Conservation (phyloP, 1,140 invertebrate species). For the Hycleus cichorii region DNA sequence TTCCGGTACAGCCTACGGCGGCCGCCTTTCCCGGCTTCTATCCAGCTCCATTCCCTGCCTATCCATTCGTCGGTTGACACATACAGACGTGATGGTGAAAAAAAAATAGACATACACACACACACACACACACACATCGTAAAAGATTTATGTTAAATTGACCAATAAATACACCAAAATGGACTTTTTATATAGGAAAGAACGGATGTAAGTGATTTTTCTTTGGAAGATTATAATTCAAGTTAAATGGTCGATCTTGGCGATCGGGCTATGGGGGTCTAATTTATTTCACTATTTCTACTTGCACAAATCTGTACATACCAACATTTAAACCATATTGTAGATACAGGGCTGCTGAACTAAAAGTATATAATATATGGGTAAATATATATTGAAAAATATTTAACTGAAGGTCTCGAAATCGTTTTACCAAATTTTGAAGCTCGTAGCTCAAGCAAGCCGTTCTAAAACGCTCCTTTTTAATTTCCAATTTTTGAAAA, state of each 20-base stretch:
- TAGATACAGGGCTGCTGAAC: too few relatives aligned
- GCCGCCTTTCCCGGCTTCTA: conserved; percentile 64
- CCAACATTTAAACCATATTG: too few relatives aligned
- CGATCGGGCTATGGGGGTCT: too few relatives aligned
- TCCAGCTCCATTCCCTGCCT: conserved; percentile 65
- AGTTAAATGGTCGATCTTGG: background rate
- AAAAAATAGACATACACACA: background rate
- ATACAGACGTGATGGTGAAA: background rate
- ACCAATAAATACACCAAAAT: background rate
- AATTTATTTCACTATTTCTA: too few relatives aligned
- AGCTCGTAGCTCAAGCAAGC: too few relatives aligned
- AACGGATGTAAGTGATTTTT: background rate
- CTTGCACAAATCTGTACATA: too few relatives aligned
- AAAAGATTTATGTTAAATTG: background rate
- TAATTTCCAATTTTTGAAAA: too few relatives aligned
- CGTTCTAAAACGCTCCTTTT: too few relatives aligned
- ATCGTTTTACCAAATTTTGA: too few relatives aligned
- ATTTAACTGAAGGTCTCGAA: too few relatives aligned
- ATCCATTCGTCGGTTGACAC: conserved; percentile 63
- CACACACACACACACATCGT: background rate
- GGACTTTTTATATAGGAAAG: background rate
- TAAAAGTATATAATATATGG: too few relatives aligned
- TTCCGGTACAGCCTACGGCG: conserved; percentile 62
- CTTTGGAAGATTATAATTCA: background rate
- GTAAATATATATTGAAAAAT: too few relatives aligned